Conservation (phyloP, 2,113 vertebrate species). For the Dasyurus viverrinus region DNA sequence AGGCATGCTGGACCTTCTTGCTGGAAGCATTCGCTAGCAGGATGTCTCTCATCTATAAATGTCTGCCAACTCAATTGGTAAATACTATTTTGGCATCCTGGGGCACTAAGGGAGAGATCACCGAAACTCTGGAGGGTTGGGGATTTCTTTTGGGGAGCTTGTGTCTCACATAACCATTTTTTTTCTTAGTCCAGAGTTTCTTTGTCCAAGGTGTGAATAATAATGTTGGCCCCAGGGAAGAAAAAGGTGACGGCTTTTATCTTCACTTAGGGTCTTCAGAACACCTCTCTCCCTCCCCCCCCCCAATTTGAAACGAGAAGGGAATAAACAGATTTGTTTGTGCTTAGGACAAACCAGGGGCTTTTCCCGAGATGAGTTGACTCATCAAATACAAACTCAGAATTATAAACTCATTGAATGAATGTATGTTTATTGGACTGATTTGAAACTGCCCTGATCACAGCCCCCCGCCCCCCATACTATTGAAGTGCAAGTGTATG, state of each 20-base stretch:
- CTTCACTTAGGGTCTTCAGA: neutral
- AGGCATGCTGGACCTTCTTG: neutral
- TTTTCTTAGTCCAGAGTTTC: neutral
- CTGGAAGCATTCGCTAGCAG: neutral
- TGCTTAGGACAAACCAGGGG: neutral
- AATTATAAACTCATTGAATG: neutral
- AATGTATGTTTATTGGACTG: neutral
- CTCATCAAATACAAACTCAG: neutral
- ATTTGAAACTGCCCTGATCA: neutral
- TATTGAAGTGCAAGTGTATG: neutral
- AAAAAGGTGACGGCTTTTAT: neutral
- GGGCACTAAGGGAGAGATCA: neutral
- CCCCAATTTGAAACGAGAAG: neutral
- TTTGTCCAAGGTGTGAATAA: neutral
- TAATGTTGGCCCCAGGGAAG: neutral
- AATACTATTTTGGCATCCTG: neutral
- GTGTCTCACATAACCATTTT: neutral
- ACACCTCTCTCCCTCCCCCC: too few relatives aligned
- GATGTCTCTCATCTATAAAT: neutral
- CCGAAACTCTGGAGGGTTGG: neutral
- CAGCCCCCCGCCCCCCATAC: neutral
- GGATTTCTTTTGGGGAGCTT: neutral
- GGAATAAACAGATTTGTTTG: neutral
- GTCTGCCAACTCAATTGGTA: neutral
- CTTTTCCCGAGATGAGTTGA: neutral